Conservation (phyloP, 2,888 invertebrate species). For the Melanostoma scalare region DNA sequence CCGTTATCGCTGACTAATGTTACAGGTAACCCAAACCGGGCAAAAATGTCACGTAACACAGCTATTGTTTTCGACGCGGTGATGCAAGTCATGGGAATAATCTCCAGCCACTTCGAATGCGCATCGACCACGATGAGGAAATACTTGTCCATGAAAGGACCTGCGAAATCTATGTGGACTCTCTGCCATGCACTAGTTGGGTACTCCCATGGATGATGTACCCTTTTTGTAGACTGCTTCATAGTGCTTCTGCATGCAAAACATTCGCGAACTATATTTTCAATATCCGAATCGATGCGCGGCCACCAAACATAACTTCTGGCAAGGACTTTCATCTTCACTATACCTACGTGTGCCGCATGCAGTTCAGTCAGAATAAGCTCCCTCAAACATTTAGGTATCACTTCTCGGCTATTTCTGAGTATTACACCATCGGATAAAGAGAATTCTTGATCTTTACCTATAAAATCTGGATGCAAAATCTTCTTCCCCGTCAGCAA, state of each 20-base stretch:
- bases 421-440: too few species aligned
- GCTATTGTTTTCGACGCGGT: conserved; percentile 2
- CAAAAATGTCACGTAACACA: conserved; percentile 1
- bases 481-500: too few species aligned
- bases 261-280: too few species aligned
- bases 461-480: too few species aligned
- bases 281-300: too few species aligned
- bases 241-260: not conserved
- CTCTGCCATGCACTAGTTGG: not conserved
- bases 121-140: conserved; percentile 5
- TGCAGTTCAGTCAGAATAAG: too few species aligned
- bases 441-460: not conserved
- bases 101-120: conserved; percentile 33
- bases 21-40: conserved; percentile 5
- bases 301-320: conserved; percentile 30
- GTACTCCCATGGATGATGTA: conserved; percentile 7
- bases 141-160: too few species aligned
- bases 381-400: too few species aligned
- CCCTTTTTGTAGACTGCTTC: conserved; percentile 1
- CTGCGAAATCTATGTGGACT: too few species aligned
- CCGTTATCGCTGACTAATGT: conserved; percentile 18
- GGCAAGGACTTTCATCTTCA: conserved; percentile 20
- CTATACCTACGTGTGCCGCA: conserved; percentile 7
- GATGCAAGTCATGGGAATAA: conserved; percentile 15
- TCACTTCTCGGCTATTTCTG: too few species aligned